A percentile compares a stretch with the other conserved stretches of the same genome.
Conservation (phyloP, 2,888 invertebrate species). For the Drosophila buzzatii region DNA sequence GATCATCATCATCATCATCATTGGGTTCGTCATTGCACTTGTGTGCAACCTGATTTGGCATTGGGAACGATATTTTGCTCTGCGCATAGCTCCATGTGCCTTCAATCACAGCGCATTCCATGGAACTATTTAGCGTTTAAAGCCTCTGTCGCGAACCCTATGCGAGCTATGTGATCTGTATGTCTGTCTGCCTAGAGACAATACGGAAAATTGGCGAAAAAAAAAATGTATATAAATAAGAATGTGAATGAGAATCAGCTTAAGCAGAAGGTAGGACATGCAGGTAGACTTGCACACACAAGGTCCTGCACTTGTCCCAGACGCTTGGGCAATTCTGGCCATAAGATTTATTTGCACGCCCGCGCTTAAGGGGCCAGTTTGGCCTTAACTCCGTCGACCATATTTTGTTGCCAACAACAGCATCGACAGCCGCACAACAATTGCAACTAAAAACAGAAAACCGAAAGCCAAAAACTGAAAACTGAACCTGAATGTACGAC, state of each 20-base stretch:
- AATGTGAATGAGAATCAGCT: neutral
- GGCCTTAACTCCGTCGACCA: conserved; percentile 39
- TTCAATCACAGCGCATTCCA: conserved; percentile 69
- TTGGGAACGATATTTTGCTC: conserved; percentile 12
- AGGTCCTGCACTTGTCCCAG: conserved; percentile 42
- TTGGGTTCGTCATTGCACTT: conserved; percentile 21
- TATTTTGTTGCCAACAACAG: conserved; percentile 43
- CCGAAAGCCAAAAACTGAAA: conserved; percentile 10
- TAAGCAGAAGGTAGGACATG: conserved; percentile 16
- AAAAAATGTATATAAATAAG: neutral
- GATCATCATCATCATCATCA: conserved; percentile 22
- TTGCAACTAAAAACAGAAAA: conserved; percentile 2
- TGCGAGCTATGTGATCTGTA: neutral
- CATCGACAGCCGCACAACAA: conserved; percentile 29
- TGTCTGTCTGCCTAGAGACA: conserved; percentile 37
- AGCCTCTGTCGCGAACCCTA: conserved; percentile 15
- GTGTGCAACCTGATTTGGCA: conserved; percentile 58
- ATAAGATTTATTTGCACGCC: conserved; percentile 80
- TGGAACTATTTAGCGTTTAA: conserved; percentile 56
- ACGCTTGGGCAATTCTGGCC: conserved; percentile 59
- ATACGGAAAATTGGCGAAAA: conserved; percentile 39
- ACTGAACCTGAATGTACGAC: conserved; percentile 28
- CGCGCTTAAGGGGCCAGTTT: conserved; percentile 51
- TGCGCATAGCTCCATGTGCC: conserved; percentile 67
- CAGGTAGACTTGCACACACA: neutral